A percentile compares a stretch with the other conserved stretches of the same genome.
phyloP scores from a whole-genome alignment of 2,888 invertebrate genomes.

The Pyrrhosoma nymphula region DNA sequence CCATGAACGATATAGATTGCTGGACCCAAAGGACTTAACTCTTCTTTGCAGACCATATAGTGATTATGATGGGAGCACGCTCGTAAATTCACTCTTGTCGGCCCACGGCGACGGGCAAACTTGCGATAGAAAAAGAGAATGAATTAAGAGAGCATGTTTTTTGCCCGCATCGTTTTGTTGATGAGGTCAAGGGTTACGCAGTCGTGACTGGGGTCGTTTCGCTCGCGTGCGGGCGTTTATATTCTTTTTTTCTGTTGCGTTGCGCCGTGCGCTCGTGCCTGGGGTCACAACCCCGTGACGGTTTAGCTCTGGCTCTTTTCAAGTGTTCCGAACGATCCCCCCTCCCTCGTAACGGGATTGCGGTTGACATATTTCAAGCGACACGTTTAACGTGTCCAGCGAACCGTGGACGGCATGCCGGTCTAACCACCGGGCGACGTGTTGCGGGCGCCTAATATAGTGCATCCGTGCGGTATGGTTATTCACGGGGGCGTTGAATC shows the following conservation, averaged over 20 bases:
- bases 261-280: not conserved
- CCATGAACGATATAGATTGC: too few relatives aligned
- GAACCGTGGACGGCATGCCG: not conserved
- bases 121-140: not conserved
- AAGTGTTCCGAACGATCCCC: not conserved
- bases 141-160: not conserved
- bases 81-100: not conserved
- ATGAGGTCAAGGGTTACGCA: constrained; percentile 8
- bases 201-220: not conserved
- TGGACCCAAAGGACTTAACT: too few relatives aligned
- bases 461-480: not conserved
- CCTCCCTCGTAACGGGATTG: not conserved
- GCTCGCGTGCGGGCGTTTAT: not conserved
- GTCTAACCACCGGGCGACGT: not conserved
- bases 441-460: not conserved
- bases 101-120: not conserved
- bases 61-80: too few relatives aligned
- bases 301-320: not conserved
- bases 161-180: not conserved
- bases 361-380: not conserved
- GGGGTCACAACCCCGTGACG: not conserved
- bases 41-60: too few relatives aligned
- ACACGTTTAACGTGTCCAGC: not conserved
- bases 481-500: not conserved
- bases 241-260: not conserved